Conservation (phyloP, 1,140 invertebrate species). For the Bombus fervidus region DNA sequence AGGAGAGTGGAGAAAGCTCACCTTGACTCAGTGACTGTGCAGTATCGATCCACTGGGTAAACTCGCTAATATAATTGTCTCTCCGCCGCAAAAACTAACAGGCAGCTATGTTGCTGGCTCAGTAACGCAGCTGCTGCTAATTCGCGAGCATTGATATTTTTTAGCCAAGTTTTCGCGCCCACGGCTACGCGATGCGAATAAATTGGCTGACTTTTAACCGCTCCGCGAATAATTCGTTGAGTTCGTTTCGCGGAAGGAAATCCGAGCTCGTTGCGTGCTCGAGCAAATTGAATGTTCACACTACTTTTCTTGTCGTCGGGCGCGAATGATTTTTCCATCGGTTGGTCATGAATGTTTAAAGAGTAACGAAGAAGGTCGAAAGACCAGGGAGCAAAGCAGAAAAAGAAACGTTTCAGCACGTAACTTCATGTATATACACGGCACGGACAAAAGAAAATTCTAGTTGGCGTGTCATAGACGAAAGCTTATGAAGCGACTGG, state of each 20-base stretch:
- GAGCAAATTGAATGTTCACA: background rate
- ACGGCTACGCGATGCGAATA: background rate
- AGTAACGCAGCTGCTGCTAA: constrained; percentile 11
- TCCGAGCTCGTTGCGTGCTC: background rate
- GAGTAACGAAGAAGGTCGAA: background rate
- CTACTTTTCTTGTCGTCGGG: background rate
- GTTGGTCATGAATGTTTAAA: background rate
- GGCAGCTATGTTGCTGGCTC: background rate
- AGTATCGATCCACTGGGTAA: constrained; percentile 57
- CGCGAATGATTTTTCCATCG: background rate
- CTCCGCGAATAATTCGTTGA: background rate
- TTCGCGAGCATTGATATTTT: constrained; percentile 4
- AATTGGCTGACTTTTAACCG: constrained; percentile 13
- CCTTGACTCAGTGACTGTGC: constrained; percentile 58
- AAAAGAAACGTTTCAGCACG: background rate
- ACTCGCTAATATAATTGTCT: constrained; percentile 60
- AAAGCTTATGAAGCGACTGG: background rate
- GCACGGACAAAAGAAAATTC: background rate
- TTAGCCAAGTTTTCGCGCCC: background rate
- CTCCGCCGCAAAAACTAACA: constrained; percentile 51
- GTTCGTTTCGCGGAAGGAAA: background rate
- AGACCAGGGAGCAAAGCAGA: background rate
- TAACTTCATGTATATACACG: no score
- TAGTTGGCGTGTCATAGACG: constrained; percentile 26
- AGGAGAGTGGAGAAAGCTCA: constrained; percentile 36